phyloP scores from a whole-genome alignment of 2,888 invertebrate species.

The Yponomeuta cagnagella region DNA sequence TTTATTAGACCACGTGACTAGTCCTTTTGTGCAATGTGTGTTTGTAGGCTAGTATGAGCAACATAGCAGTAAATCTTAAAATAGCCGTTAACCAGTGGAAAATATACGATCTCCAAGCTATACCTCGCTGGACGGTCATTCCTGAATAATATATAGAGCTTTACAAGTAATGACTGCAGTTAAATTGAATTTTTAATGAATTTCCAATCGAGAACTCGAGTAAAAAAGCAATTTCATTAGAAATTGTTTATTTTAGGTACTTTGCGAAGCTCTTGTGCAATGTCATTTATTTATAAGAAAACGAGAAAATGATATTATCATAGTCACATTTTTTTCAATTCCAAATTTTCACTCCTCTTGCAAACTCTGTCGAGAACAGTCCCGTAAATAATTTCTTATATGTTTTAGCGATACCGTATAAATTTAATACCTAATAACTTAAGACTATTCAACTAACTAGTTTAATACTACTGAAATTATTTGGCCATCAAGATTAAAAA shows the following conservation, averaged over 20 bases:
- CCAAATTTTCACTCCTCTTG: too few species aligned
- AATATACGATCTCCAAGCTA: neutral
- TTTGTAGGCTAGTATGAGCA: slow-evolving; percentile 30
- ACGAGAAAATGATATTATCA: too few species aligned
- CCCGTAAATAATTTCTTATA: too few species aligned
- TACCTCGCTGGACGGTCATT: neutral
- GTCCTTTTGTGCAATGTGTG: neutral
- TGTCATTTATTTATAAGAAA: neutral
- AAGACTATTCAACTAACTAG: too few species aligned
- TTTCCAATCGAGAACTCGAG: neutral
- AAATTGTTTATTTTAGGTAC: neutral
- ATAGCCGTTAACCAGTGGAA: slow-evolving; percentile 26
- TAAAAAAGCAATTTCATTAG: neutral
- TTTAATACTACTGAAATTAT: too few species aligned
- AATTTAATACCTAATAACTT: too few species aligned
- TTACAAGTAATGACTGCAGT: neutral
- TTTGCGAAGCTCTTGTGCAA: neutral
- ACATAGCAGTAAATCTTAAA: slow-evolving; percentile 38
- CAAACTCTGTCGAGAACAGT: too few species aligned
- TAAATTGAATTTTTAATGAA: slow-evolving; percentile 1
- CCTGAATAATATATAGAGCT: neutral
- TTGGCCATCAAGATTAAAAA: too few species aligned
- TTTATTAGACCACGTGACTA: too few species aligned
- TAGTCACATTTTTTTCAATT: too few species aligned
- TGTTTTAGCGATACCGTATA: too few species aligned